Percentiles rank a stretch among this genome's conserved stretches.
These are phyloP conservation scores for Leptopterna dolabrata DNA, from an alignment of 2,888 invertebrate genomes.

Conservation along the genomic window DNA sequence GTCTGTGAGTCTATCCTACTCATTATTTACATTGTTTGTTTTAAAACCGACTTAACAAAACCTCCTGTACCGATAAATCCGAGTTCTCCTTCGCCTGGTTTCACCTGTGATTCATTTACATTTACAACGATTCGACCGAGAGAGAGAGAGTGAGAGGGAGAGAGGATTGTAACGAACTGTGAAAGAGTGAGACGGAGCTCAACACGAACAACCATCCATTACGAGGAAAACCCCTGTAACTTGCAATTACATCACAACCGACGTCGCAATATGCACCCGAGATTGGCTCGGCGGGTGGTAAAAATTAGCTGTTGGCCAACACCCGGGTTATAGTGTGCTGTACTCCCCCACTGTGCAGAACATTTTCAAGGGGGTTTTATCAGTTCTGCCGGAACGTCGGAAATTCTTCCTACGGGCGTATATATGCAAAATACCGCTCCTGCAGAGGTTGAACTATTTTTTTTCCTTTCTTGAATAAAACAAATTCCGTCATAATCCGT, in stretches of 20 bases:
- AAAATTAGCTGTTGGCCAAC: conserved; percentile 17
- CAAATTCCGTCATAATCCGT: background rate
- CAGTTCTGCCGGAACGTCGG: background rate
- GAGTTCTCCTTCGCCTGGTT: background rate
- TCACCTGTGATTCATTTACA: conserved; percentile 46
- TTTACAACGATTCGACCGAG: conserved; percentile 5
- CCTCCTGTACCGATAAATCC: conserved; percentile 25
- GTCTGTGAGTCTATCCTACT: background rate
- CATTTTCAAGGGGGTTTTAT: background rate
- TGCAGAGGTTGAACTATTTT: background rate
- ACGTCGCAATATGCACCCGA: conserved; percentile 28
- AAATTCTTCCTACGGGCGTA: background rate
- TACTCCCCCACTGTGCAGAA: background rate
- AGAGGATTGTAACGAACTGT: background rate
- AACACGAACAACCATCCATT: conserved; percentile 51
- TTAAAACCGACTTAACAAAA: conserved; percentile 25
- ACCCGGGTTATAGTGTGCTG: background rate
- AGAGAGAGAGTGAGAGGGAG: background rate
- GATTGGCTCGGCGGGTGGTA: conserved; percentile 10
- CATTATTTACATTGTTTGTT: conserved; percentile 36
- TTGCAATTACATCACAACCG: conserved; percentile 47
- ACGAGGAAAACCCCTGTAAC: conserved; percentile 23
- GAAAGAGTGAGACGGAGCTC: background rate
- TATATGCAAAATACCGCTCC: background rate
- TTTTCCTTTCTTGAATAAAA: background rate